Evolutionary conservation across 2,113 vertebrate genomes (phyloP).

Genomic region (Xyrauchen texanus): DNA sequence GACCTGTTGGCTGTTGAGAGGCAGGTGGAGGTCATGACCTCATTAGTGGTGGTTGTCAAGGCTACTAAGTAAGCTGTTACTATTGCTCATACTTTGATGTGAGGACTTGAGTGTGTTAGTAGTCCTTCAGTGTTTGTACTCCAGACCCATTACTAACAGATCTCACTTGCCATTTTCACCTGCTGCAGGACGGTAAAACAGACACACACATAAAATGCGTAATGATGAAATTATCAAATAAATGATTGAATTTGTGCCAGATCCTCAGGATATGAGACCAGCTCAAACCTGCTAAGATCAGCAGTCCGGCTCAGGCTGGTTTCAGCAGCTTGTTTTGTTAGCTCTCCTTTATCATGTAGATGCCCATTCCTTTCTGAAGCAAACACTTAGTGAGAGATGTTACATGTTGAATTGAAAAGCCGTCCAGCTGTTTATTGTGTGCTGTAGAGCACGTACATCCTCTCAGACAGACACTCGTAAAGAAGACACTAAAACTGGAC

Average conservation of each 20-base stretch:
- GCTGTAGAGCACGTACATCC: constrained; percentile 10
- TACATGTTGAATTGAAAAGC: neutral
- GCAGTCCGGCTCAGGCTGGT: too few relatives aligned
- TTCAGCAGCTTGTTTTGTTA: neutral
- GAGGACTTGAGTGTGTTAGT: too few relatives aligned
- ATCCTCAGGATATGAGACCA: too few relatives aligned
- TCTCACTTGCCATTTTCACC: too few relatives aligned
- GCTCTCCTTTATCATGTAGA: neutral
- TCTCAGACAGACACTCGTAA: neutral
- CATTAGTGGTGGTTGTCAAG: neutral
- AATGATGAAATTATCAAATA: too few relatives aligned
- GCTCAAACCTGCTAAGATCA: too few relatives aligned
- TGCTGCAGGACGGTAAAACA: too few relatives aligned
- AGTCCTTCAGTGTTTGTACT: too few relatives aligned
- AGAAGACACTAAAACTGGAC: neutral
- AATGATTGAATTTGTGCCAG: too few relatives aligned
- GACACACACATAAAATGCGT: too few relatives aligned
- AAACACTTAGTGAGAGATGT: neutral
- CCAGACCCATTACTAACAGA: too few relatives aligned
- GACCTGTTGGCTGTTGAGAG: neutral
- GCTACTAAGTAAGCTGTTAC: neutral
- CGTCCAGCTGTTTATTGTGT: neutral
- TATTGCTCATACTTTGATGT: neutral
- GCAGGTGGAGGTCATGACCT: neutral
- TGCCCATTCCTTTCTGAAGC: neutral